Conservation (phyloP, 2,888 invertebrate species). For the Lepidochitona cinerea region DNA sequence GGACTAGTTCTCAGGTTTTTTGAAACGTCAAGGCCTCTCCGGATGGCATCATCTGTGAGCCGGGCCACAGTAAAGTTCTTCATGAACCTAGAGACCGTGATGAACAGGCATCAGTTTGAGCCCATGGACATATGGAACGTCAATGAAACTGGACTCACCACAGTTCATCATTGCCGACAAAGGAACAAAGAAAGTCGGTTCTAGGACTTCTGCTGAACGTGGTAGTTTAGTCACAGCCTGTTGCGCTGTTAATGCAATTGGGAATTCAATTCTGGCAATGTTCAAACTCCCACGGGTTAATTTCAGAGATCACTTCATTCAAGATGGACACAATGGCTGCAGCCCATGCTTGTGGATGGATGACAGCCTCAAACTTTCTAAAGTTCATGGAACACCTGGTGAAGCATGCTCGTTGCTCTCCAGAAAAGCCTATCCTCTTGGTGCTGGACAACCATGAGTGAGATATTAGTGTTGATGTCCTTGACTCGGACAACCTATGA, state of each 20-base stretch:
- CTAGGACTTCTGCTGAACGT: constrained; percentile 22
- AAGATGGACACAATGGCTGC: background rate
- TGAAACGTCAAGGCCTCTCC: constrained; percentile 18
- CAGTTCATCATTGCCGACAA: constrained; percentile 25
- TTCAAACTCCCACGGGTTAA: constrained; percentile 25
- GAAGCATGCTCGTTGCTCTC: constrained; percentile 41
- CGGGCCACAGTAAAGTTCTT: constrained; percentile 28
- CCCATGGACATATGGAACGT: constrained; percentile 27
- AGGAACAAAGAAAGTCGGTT: constrained; percentile 9
- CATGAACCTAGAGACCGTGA: constrained; percentile 21
- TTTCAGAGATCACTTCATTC: constrained; percentile 2
- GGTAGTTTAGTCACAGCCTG: constrained; percentile 24
- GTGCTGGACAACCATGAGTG: constrained; percentile 58
- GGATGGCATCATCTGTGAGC: constrained; percentile 23
- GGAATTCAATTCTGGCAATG: constrained; percentile 18
- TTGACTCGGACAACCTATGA: too few species aligned
- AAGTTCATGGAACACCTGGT: constrained; percentile 54
- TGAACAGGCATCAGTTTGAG: constrained; percentile 21
- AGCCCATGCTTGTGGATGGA: constrained; percentile 49
- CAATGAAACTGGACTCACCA: constrained; percentile 31
- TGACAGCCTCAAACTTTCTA: constrained; percentile 50
- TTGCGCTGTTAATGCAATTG: constrained; percentile 22
- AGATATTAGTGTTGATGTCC: constrained; percentile 41
- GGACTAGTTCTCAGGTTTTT: constrained; percentile 8
- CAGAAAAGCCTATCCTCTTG: constrained; percentile 47